A percentile compares a stretch with the other conserved stretches of the same genome.
Conservation (phyloP, 2,797 vertebrate genomes). For the Potorous gilbertii region DNA sequence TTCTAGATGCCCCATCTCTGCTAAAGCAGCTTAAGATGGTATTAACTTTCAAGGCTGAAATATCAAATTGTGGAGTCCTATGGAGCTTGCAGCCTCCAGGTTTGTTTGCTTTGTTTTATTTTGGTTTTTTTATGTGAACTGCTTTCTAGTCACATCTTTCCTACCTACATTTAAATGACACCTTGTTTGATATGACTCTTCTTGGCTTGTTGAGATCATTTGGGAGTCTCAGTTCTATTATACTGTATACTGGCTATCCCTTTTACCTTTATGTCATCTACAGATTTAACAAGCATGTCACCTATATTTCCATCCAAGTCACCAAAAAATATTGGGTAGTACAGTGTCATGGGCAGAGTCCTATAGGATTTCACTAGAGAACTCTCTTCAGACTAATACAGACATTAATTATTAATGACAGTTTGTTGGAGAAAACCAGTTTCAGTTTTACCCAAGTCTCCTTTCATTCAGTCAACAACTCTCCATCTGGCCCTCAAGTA, state of each 20-base stretch:
- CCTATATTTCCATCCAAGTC: background rate
- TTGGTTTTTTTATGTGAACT: background rate
- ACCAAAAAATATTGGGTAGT: background rate
- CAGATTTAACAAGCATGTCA: background rate
- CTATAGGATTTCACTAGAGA: background rate
- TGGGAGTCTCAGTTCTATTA: background rate
- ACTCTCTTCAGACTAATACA: background rate
- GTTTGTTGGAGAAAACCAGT: background rate
- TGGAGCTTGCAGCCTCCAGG: background rate
- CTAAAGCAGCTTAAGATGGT: background rate
- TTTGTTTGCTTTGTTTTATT: background rate
- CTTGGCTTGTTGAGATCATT: background rate
- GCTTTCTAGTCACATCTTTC: background rate
- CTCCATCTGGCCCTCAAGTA: background rate
- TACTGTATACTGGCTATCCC: background rate
- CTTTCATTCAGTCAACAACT: background rate
- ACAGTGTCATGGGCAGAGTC: background rate
- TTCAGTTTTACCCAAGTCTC: background rate
- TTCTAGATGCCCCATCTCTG: background rate
- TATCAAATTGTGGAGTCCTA: background rate
- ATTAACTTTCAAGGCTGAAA: constrained; percentile 4
- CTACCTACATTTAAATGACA: background rate
- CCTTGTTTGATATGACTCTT: background rate
- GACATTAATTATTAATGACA: background rate
- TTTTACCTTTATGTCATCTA: background rate